Base-by-base conservation (phyloP, 1,140 invertebrate genomes). In the Lepidurus apus region DNA sequence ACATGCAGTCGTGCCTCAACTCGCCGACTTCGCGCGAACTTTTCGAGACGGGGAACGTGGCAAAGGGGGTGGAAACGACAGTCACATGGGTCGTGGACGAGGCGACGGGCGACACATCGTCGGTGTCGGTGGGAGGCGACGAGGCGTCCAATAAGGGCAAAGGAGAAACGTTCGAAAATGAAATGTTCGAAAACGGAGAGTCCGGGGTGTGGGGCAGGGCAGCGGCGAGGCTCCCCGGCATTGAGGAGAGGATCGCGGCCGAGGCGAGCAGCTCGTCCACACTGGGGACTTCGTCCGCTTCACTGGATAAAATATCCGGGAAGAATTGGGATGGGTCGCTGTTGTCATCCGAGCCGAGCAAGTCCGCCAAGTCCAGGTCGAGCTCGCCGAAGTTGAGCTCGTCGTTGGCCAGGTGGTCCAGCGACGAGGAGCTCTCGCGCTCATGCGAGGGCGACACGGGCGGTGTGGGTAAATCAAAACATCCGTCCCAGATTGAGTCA, bases 1-100 rank as follows among this genome's bases (percentile, higher is more conserved):
- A 91, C 90, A 91, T 91, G 82, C 89, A 91, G 82, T 91, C 90
- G 85, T 91, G 88, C 21, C 86, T 81, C 7, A 89, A 85, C 82
- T 87, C 83, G 0, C 81, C 81, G 1, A 79, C 84, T 78, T 80
- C 76, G 73, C 73, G 75, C 73, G 74, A 43, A 44, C 13, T n/a
- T 7, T 74, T 74, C n/a, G 42, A 2, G 74, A 24, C 34, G 42
- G 43, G 21, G 73, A 44, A 43, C 10, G 78, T 42, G n/a, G 73
- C 73, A 43, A 45, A 26, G 6, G 78, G 34, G n/a, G 74, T 74
- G 24, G 73, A 9, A 7, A 21, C 8, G 53, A 65, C 53, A 7
- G 53, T 65, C 53, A 65, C 53, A 21, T 65, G 53, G 53, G 53
- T 65, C n/a, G 53, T 65, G 6, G 53, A 65, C 0, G 53, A 65